Percentiles rank a stretch among this genome's conserved stretches.
These are phyloP conservation scores for Salticus scenicus DNA, from an alignment of 2,888 invertebrate species.

Conservation along the genomic window DNA sequence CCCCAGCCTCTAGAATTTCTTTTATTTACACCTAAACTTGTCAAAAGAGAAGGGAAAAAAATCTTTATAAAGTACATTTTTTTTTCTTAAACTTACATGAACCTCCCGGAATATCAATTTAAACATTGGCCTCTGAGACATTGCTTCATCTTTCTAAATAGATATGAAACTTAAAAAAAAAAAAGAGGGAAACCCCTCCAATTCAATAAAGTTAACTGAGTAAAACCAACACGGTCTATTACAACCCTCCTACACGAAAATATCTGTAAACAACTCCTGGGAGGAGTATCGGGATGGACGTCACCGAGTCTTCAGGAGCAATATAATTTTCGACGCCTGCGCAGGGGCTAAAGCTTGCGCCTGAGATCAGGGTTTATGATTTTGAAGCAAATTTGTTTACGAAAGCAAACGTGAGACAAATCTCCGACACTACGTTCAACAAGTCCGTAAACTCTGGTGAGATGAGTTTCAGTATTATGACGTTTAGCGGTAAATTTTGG, in stretches of 20 bases:
- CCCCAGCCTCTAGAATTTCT: no score
- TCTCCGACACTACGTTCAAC: background rate
- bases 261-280: slow-evolving; percentile 4
- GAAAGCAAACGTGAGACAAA: background rate
- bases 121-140: no score
- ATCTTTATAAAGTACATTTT: no score
- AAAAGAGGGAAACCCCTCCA: background rate
- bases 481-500: no score
- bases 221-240: background rate
- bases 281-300: slow-evolving; percentile 30
- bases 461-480: background rate
- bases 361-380: background rate
- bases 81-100: no score
- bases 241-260: background rate
- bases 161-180: no score
- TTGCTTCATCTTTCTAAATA: no score
- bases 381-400: slow-evolving; percentile 18
- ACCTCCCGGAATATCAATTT: no score
- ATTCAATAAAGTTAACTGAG: background rate
- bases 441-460: background rate
- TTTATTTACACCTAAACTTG: no score
- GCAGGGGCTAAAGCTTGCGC: slow-evolving; percentile 12
- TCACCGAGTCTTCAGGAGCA: slow-evolving; percentile 20
- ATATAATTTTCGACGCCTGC: slow-evolving; percentile 18
- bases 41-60: no score